These are phyloP conservation scores for Physocephala rufipes DNA, from an alignment of 2,888 invertebrate species.

Conservation along the genomic window DNA sequence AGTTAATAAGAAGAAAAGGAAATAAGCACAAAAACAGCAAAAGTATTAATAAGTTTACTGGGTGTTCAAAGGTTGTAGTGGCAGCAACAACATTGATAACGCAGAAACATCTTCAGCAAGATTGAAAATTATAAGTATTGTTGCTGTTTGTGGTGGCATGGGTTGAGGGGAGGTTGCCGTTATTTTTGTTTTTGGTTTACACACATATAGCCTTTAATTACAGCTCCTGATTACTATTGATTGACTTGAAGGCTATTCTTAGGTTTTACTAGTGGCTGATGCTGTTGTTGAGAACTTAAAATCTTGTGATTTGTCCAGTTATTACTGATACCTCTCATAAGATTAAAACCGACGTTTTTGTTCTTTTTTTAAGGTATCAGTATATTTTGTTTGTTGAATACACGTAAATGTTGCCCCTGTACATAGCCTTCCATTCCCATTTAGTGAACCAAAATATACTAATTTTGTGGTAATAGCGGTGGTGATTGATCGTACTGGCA, in stretches of 20 bases:
- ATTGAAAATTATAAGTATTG: constrained; percentile 11
- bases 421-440: constrained; percentile 13
- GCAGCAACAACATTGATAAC: constrained; percentile 13
- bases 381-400: background rate
- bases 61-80: constrained; percentile 18
- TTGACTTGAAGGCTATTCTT: background rate
- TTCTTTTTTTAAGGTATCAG: background rate
- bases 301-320: too few relatives aligned
- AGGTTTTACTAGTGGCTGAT: background rate
- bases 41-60: constrained; percentile 27
- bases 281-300: background rate
- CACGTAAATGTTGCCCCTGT: constrained; percentile 14
- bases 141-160: background rate
- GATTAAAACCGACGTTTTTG: too few relatives aligned
- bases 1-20: background rate
- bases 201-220: too few relatives aligned
- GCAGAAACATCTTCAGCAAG: constrained; percentile 45
- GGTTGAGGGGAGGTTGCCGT: background rate
- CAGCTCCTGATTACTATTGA: background rate
- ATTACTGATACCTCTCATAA: too few relatives aligned
- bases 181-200: background rate
- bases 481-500: too few relatives aligned
- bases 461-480: too few relatives aligned
- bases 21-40: constrained; percentile 40
- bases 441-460: too few relatives aligned